Conservation (phyloP, 2,113 vertebrate species). For the Castor canadensis region DNA sequence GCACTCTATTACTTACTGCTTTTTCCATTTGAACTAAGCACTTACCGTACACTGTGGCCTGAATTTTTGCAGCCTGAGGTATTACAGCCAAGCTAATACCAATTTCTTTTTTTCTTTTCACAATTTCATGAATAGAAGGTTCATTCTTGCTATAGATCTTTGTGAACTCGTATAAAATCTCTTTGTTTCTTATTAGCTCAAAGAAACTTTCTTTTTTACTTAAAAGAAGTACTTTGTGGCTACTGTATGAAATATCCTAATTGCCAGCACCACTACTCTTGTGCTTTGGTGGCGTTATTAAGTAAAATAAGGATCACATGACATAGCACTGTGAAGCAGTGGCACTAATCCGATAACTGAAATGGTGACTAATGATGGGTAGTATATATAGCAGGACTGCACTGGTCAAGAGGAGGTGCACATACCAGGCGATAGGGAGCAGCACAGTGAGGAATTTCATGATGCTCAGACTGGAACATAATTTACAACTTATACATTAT, state of each 20-base stretch:
- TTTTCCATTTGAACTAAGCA: background rate
- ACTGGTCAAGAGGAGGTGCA: background rate
- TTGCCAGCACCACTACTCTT: background rate
- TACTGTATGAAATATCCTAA: background rate
- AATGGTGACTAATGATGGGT: too few relatives aligned
- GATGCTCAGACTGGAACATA: background rate
- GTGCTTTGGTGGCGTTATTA: background rate
- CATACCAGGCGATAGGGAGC: accelerated
- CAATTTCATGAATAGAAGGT: background rate
- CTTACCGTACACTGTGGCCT: background rate
- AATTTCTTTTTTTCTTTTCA: too few relatives aligned
- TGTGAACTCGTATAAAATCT: background rate
- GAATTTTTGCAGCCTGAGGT: background rate
- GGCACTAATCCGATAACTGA: too few relatives aligned
- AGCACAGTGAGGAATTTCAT: background rate
- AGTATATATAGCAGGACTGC: accelerated
- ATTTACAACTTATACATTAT: background rate
- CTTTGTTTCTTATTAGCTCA: background rate
- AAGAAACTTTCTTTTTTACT: background rate
- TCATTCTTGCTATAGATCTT: background rate
- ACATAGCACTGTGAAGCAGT: background rate
- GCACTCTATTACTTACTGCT: background rate
- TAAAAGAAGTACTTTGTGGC: background rate
- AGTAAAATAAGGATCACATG: background rate
- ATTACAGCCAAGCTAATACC: background rate